Conservation (phyloP, 2,888 invertebrate genomes). For the Lymantria dispar region DNA sequence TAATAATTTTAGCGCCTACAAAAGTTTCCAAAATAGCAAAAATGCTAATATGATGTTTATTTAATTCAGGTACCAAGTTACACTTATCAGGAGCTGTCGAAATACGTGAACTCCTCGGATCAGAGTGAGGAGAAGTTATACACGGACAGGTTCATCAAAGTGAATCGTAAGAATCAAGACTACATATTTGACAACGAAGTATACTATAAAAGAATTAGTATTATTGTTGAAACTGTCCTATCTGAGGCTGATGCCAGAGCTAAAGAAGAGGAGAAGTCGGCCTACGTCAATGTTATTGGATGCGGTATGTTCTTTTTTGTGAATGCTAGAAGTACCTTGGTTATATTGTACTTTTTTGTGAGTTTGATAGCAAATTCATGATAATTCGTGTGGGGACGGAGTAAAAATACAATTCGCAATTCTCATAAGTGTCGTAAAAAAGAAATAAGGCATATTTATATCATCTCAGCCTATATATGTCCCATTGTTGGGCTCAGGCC, state of each 20-base stretch:
- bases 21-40: too few relatives aligned
- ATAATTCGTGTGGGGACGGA: too few relatives aligned
- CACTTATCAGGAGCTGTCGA: slow-evolving; percentile 54
- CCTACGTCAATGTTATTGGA: slow-evolving; percentile 86
- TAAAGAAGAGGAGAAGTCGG: slow-evolving; percentile 66
- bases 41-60: neutral
- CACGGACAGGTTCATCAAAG: slow-evolving; percentile 54
- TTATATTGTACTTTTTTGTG: too few relatives aligned
- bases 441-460: too few relatives aligned
- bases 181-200: slow-evolving; percentile 64
- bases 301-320: slow-evolving; percentile 29
- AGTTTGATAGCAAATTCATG: too few relatives aligned
- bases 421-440: too few relatives aligned
- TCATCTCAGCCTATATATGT: too few relatives aligned
- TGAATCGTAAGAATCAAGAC: slow-evolving; percentile 10
- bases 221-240: slow-evolving; percentile 84
- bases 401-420: too few relatives aligned
- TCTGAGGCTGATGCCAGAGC: slow-evolving; percentile 85
- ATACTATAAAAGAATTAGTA: slow-evolving; percentile 76
- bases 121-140: slow-evolving; percentile 48
- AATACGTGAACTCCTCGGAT: slow-evolving; percentile 48
- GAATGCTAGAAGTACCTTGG: too few relatives aligned
- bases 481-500: too few relatives aligned
- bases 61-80: slow-evolving; percentile 57
- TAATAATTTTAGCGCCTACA: too few relatives aligned